Evolutionary conservation across 2,113 vertebrate species (phyloP).

Genomic region (Zeus faber): DNA sequence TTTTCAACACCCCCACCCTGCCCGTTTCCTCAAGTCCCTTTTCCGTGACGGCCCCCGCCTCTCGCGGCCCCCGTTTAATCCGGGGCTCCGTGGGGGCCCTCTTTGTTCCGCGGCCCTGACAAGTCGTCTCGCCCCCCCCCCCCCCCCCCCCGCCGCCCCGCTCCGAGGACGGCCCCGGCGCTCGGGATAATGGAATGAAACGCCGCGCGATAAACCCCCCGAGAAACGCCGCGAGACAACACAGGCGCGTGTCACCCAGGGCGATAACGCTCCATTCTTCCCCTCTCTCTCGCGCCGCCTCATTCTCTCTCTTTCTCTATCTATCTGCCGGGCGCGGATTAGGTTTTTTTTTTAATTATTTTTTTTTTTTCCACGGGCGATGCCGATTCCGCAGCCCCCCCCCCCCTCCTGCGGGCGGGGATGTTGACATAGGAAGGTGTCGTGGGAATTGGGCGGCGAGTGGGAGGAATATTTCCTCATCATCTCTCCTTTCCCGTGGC

Average conservation of each 20-base stretch:
- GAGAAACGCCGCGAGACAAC: constrained; percentile 60
- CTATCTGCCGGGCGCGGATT: not conserved
- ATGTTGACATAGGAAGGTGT: constrained; percentile 52
- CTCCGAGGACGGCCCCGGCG: constrained; percentile 53
- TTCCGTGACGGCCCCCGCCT: constrained; percentile 37
- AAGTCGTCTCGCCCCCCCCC: constrained; percentile 38
- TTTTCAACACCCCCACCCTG: constrained; percentile 19
- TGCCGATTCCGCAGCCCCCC: constrained; percentile 49
- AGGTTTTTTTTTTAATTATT: constrained; percentile 55
- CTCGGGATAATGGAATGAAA: constrained; percentile 66
- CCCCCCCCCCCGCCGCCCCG: constrained; percentile 40
- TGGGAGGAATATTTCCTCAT: too few relatives aligned
- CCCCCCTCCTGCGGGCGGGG: too few relatives aligned
- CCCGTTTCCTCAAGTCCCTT: too few relatives aligned
- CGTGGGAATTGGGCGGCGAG: too few relatives aligned
- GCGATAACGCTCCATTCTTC: constrained; percentile 67
- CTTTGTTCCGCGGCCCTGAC: constrained; percentile 68
- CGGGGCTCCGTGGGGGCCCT: constrained; percentile 57
- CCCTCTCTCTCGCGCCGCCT: too few relatives aligned
- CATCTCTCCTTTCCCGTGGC: too few relatives aligned
- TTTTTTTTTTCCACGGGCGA: constrained; percentile 53
- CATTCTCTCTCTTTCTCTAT: constrained; percentile 16
- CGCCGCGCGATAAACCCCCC: constrained; percentile 53
- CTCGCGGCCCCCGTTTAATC: constrained; percentile 46
- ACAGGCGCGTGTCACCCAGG: constrained; percentile 62